Base-by-base conservation (phyloP, 2,888 invertebrate genomes). In the Erebia epiphron region DNA sequence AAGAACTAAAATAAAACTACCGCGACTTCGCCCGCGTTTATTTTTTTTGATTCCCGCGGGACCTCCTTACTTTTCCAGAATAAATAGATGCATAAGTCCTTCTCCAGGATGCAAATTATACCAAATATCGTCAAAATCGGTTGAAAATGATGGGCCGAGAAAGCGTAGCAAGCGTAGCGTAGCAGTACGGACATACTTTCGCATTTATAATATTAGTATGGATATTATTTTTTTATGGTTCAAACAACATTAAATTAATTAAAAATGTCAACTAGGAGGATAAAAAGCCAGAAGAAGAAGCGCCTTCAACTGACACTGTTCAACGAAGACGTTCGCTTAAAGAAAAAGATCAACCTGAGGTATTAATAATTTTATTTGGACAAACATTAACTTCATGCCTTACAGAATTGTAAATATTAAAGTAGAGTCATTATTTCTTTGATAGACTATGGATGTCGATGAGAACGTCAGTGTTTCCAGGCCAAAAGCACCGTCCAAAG, bases 301-400 rank as follows among this genome's bases (percentile, higher is more conserved):
- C 68, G 74, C 79, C 82, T 74, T 80, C 90, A 74, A 80, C 91
- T 61, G 88, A 90, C 49, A 90, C 89, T 7, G 88, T 88, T 52
- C 85, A 85, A 77, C 91, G 83, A 76, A 88, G 91, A 73, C 90
- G 89, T 73, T 91, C 92, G 43, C 85, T 90, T 76, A 92, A 92
- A 88, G 87, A 85, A 70, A 91, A 90, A 88, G 90, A 90, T 74
- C 88, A 91, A 50, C 67, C 73, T 49, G 74, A 74, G 74, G 74
- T 74, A 74, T 46, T 21, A 50, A 56, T 16, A 16, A 21, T 26
- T 35, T 21, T 7, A 11, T 21, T 56, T 62, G 10, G n/a, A 41
- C 8, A 26, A 57, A 57, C 14, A 46, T 13, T 49, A 11, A 35
- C 16, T 43, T n/a, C 46, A 11, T 5, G 35, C 2, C 46, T 43